phyloP scores from a whole-genome alignment of 2,888 invertebrate genomes.

The Plemyria rubiginata region DNA sequence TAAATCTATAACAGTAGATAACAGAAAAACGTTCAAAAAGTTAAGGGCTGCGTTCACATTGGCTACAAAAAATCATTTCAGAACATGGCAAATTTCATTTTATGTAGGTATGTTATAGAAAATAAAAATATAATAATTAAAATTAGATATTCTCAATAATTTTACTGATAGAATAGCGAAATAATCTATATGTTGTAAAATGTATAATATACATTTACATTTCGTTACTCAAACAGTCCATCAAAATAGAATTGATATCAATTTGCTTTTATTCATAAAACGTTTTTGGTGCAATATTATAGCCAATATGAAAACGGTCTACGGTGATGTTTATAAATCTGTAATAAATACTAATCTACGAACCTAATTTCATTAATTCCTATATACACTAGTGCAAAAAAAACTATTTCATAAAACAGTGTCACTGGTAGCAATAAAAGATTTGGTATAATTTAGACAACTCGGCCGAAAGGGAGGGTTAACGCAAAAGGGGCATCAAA shows the following conservation, averaged over 20 bases:
- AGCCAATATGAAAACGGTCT: constrained; percentile 21
- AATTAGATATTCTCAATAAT: not conserved
- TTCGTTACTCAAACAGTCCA: too few species aligned
- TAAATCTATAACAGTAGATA: constrained; percentile 32
- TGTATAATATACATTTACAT: too few species aligned
- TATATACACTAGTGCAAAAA: constrained; percentile 70
- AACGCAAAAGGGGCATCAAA: constrained; percentile 61
- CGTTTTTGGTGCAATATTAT: not conserved
- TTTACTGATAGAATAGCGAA: not conserved
- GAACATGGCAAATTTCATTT: not conserved
- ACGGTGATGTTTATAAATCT: constrained; percentile 39
- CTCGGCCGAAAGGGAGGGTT: constrained; percentile 32
- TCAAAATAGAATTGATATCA: not conserved
- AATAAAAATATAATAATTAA: not conserved
- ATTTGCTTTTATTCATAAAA: not conserved
- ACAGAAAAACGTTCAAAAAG: constrained; percentile 33
- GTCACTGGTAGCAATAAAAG: constrained; percentile 63
- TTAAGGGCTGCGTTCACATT: constrained; percentile 15
- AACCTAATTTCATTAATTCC: constrained; percentile 60
- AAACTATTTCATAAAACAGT: constrained; percentile 49
- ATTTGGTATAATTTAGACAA: constrained; percentile 30
- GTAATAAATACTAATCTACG: constrained; percentile 74
- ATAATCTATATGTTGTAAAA: not conserved
- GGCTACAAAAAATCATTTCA: constrained; percentile 4
- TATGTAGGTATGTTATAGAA: not conserved